Percentiles rank a stretch among this genome's conserved stretches.
These are phyloP conservation scores for Gandaritis pyraliata DNA, from an alignment of 2,888 invertebrate genomes.

Conservation along the genomic window DNA sequence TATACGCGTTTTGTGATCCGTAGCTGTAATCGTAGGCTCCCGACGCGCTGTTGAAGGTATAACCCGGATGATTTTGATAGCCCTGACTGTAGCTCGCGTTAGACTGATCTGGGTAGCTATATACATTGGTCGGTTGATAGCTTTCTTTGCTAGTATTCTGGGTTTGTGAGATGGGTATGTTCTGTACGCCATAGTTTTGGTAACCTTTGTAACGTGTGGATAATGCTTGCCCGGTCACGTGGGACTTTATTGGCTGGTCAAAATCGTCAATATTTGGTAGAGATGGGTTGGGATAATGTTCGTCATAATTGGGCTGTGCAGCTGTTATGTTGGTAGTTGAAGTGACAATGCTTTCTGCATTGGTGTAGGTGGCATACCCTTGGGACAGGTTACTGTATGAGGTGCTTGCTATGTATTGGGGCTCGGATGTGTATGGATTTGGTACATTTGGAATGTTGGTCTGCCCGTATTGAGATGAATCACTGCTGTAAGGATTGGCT, in stretches of 20 bases:
- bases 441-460: constrained; percentile 33
- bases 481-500: constrained; percentile 40
- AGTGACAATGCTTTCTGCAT: constrained; percentile 53
- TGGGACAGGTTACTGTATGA: constrained; percentile 59
- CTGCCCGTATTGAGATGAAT: constrained; percentile 49
- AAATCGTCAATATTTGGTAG: constrained; percentile 64
- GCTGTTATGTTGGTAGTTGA: constrained; percentile 48
- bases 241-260: constrained; percentile 77
- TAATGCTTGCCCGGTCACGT: constrained; percentile 72
- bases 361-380: constrained; percentile 62
- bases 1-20: constrained; percentile 82
- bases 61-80: constrained; percentile 85
- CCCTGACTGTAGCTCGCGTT: constrained; percentile 57
- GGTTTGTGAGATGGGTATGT: constrained; percentile 32
- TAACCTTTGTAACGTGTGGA: constrained; percentile 50
- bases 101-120: constrained; percentile 52
- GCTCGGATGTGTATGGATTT: constrained; percentile 46
- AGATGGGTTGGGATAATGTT: constrained; percentile 47
- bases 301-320: constrained; percentile 37
- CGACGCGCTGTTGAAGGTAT: constrained; percentile 81
- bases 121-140: constrained; percentile 50
- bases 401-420: constrained; percentile 56
- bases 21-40: constrained; percentile 86
- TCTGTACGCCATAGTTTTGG: constrained; percentile 44
- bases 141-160: constrained; percentile 46